Base-by-base conservation (phyloP, 2,113 vertebrate genomes). In the Rallus limicola region DNA sequence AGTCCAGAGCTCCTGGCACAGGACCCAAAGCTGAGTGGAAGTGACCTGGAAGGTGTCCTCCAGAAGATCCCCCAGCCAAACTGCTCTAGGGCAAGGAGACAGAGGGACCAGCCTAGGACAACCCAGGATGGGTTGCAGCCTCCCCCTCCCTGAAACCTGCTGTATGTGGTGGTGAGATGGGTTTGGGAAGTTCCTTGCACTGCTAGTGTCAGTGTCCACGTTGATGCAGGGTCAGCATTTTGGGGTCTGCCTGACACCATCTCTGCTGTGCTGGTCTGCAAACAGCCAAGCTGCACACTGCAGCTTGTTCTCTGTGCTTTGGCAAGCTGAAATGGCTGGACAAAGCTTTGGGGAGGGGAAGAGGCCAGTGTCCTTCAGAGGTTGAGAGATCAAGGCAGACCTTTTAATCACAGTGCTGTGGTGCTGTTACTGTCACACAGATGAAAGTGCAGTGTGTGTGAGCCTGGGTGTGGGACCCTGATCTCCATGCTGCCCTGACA, bases 81-180 rank as follows among this genome's bases (percentile, higher is more conserved):
- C 44, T 77, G 63, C 14, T 72, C 15, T 3, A 69, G 33, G 16
- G 29, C 38, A 46, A 44, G 34, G 16, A 36, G 34, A 56, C 21
- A 6, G 0, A 15, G 31, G 63, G 40, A 81, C 16, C 10, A 76
- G 40, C 26, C 48, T 33, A 56, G 69, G 63, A 46, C 38, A 68
- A 21, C 36, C 33, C 53, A 38, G 53, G 17, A 25, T 11, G 44
- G 40, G 16, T 31, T 58, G n/a, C 33, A n/a, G 58, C 56, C 50
- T 38, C 28, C 9, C 89, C 29, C 60, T 42, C 2, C 15, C 33
- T 62, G 60, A 65, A 40, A 58, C 23, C 16, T 58, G 56, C 17
- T 4, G 1, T 13, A 5, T 14, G 0, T 4, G 28, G 50, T 31
- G 34, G 31, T 46, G 36, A 38, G 25, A 28, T 6, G 0, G 0